Base-by-base conservation (phyloP, 2,888 invertebrate species). In the Sarcophaga subvicina region DNA sequence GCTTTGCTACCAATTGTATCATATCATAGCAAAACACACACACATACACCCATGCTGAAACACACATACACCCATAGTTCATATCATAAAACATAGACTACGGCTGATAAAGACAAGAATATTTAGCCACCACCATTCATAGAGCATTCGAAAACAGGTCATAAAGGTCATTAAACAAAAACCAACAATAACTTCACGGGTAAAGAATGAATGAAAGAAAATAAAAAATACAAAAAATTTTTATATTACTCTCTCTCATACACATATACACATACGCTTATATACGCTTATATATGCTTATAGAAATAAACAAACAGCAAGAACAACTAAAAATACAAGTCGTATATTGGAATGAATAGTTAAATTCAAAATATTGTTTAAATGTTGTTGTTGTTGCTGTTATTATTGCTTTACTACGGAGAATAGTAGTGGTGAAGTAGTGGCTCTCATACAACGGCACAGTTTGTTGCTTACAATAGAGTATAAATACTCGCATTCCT, bases 141-240 rank as follows among this genome's bases (percentile, higher is more conserved):
- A 62, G 79, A 1, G 2, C 78, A 82, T 79, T 75, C 71, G 59
- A 76, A 87, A 87, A 81, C 84, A 87, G 87, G 87, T 87, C 87
- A 84, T 87, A 84, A 82, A 87, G 87, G 87, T 84, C 84, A 87
- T 87, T 87, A 87, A 87, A 84, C 81, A 87, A 79, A 84, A 87
- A 84, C 87, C 71, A 84, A 77, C 75, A 76, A 79, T 79, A 79
- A 82, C 67, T 84, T 79, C 66, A 84, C 77, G 73, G 70, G 10
- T 60, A 54, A 49, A 54, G 54, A 54, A 54, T 60, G 10, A 22
- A 62, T 45, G 11, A 45, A 37, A 8, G 6, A 25, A 64, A 27
- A 47, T 0, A 63, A 17, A 70, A 75, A 84, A 81, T 78, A 84
- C 71, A 54, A 54, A 54, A 14, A 54, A 17, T 12, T 14, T 12